Percentiles rank a stretch among this genome's conserved stretches.
Evolutionary conservation across 2,797 vertebrate species (phyloP).

Genomic region (Erithacus rubecula): DNA sequence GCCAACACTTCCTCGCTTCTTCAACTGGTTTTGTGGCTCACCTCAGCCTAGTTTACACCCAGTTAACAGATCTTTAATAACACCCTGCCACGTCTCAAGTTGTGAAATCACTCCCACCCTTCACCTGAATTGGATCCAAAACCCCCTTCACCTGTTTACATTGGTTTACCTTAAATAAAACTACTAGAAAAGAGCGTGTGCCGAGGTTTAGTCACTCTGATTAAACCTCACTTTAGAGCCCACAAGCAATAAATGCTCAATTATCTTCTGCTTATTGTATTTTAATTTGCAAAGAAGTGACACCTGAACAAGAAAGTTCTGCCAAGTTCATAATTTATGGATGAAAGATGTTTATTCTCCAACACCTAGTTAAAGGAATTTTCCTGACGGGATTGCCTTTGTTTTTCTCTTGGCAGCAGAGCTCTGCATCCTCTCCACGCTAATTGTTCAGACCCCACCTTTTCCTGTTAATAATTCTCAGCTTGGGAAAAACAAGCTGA

Average conservation of each 20-base stretch:
- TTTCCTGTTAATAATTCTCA: not conserved
- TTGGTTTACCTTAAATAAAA: slow-evolving; percentile 27
- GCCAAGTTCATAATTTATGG: slow-evolving; percentile 49
- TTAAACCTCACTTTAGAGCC: slow-evolving; percentile 65
- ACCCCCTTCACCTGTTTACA: not conserved
- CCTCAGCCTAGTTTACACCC: not conserved
- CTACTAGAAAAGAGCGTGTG: slow-evolving; percentile 27
- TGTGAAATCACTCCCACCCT: fast-evolving
- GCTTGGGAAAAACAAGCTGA: not conserved
- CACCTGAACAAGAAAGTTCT: slow-evolving; percentile 48
- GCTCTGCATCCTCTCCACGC: not conserved
- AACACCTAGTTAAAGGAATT: not conserved
- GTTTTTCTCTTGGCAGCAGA: not conserved
- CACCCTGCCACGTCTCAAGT: not conserved
- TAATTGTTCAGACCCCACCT: not conserved
- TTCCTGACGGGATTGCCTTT: not conserved
- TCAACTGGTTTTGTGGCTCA: not conserved
- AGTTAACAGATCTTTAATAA: not conserved
- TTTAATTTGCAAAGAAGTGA: slow-evolving; percentile 74
- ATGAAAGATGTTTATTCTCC: not conserved
- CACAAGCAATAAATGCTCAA: slow-evolving; percentile 72
- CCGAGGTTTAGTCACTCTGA: slow-evolving; percentile 64
- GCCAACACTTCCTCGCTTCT: not conserved
- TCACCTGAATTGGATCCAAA: not conserved
- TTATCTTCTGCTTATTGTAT: slow-evolving; percentile 73